Base-by-base conservation (phyloP, 2,888 invertebrate species). In the Aporophyla nigra region DNA sequence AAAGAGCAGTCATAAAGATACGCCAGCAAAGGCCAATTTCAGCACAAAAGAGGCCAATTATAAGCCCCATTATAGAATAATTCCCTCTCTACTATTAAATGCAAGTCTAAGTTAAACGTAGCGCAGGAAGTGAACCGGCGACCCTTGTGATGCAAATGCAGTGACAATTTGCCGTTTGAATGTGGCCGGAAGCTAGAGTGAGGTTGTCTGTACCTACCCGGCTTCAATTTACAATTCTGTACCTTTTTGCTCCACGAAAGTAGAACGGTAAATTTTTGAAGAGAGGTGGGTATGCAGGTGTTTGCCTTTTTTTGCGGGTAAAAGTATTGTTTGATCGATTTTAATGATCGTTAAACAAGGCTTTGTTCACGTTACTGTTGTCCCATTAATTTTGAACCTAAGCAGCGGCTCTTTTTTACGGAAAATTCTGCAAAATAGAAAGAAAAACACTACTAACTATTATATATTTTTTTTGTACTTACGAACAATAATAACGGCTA, bases 81-180 rank as follows among this genome's bases (percentile, higher is more conserved):
- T 84, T 74, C 53, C 59, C 65, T 66, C 76, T 77, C 79, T 53
- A 65, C 82, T 71, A 75, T 80, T 82, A 81, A 79, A 84, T 78
- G 77, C 76, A 80, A 78, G 74, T 73, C 62, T 63, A 83, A 81
- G 77, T 83, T 79, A 70, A 83, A 86, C 78, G 82, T 77, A 73
- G 79, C 69, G 12, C 83, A 83, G 87, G 88, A 89, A 88, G 76
- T 82, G 86, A 90, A 87, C 87, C 84, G 76, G 71, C 78, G 83
- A 80, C 88, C 88, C 90, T 92, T 92, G 92, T 91, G 86, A 92
- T 92, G 92, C 91, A 91, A 92, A 92, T 92, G 87, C 84, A 82
- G 86, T 84, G 86, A 86, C 91, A 90, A 91, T 92, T 91, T 90
- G 88, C 90, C 80, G 87, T 82, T 76, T 83, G 81, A 86, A 83